Evolutionary conservation across 1,140 invertebrate species (phyloP).

Genomic region (Pseudomyrmex sp.): DNA sequence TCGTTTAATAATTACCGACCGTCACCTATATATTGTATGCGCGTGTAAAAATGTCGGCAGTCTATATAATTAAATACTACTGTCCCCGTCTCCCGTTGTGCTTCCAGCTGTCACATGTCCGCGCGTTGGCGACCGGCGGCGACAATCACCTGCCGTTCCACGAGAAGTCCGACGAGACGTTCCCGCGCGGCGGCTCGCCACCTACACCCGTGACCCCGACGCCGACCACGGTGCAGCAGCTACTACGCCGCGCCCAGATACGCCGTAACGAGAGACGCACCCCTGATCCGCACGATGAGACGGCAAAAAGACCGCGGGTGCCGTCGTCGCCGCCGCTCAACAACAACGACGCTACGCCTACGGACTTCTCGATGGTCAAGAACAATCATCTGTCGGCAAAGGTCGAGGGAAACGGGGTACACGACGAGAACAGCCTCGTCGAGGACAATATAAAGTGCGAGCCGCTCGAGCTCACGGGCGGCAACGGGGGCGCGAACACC

Average conservation of each 20-base stretch:
- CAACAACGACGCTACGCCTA: conserved; percentile 89
- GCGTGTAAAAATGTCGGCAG: not conserved
- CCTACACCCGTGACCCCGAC: conserved; percentile 87
- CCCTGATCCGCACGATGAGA: conserved; percentile 86
- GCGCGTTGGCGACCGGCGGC: conserved; percentile 85
- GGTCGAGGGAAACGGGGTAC: conserved; percentile 83
- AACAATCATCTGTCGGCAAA: conserved; percentile 86
- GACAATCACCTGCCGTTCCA: conserved; percentile 86
- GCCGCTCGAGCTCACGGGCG: conserved; percentile 91
- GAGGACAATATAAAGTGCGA: conserved; percentile 91
- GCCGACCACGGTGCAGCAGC: conserved; percentile 87
- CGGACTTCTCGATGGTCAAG: conserved; percentile 91
- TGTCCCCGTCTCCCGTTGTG: not conserved
- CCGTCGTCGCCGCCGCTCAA: conserved; percentile 87
- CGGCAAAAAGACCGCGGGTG: conserved; percentile 85
- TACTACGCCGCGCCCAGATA: conserved; percentile 89
- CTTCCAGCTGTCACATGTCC: conserved; percentile 85
- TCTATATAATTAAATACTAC: conserved; percentile 21
- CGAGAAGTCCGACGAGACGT: conserved; percentile 85
- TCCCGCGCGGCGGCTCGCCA: conserved; percentile 81
- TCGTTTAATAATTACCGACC: conserved; percentile 7
- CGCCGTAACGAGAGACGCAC: conserved; percentile 87
- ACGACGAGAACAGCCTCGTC: conserved; percentile 82
- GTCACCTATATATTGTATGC: not conserved
- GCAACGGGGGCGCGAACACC: conserved; percentile 87